Conservation (phyloP, 1,140 invertebrate species). For the Paracyclopina nana region DNA sequence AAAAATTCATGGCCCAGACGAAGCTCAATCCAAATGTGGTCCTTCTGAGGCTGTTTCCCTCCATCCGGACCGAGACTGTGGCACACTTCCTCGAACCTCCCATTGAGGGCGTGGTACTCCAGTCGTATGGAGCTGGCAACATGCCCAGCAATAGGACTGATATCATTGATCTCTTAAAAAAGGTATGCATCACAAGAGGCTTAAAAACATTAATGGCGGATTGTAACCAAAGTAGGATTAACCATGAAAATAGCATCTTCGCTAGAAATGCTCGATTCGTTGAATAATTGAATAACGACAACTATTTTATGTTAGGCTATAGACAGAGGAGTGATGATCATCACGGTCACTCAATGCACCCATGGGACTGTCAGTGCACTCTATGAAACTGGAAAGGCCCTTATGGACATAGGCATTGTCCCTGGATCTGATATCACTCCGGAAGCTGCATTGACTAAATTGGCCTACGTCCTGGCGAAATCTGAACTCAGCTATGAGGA, state of each 20-base stretch:
- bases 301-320: no score
- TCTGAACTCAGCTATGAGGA: constrained; percentile 46
- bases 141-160: constrained; percentile 64
- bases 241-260: no score
- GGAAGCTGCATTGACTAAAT: constrained; percentile 77
- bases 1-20: constrained; percentile 35
- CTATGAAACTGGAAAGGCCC: constrained; percentile 57
- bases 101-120: constrained; percentile 67
- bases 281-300: no score
- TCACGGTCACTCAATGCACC: constrained; percentile 82
- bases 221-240: no score
- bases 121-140: constrained; percentile 83
- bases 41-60: constrained; percentile 66
- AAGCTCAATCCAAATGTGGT: constrained; percentile 66
- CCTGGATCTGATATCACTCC: constrained; percentile 85
- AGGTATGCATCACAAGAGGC: no score
- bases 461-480: constrained; percentile 73
- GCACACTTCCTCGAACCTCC: constrained; percentile 49
- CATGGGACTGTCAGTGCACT: constrained; percentile 45
- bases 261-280: no score
- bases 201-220: no score
- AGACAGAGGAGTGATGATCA: constrained; percentile 58
- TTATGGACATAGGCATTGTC: constrained; percentile 47
- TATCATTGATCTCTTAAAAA: constrained; percentile 47
- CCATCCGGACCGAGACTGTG: constrained; percentile 57